Evolutionary conservation across 2,888 invertebrate genomes (phyloP), one percentile per base, ranked within the genome.

Genomic region (Microctonus hyperodae): DNA sequence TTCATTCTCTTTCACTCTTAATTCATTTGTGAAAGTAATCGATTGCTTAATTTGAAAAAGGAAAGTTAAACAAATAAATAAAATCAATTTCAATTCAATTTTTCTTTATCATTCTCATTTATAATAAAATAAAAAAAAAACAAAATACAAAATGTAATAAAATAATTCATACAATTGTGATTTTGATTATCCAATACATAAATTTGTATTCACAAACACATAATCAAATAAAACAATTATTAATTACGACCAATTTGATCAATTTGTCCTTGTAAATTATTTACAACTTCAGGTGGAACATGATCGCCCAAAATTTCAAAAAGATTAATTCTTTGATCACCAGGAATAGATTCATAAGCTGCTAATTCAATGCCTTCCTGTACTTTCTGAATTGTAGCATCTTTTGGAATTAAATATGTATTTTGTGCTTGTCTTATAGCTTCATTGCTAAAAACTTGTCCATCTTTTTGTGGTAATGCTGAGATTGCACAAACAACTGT

Each of bases 381-480:
- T 1, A 92, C 92, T 84, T 93, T 93, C 85, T 94, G 94, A 72
- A 95, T 95, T 80, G 92, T 90, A 40, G 94, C 94, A 82, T 94
- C 93, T 82, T 92, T 92, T 16, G 95, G 95, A 76, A 94, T 94
- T 69, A 95, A 88, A 79, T 90, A 90, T 4, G 94, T 94, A 85
- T 90, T 92, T 85, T 94, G 94, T 0, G 94, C 94, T 84, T 95
- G 94, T 70, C 91, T 89, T 83, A 95, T 94, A 61, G 94, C 95
- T 81, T 95, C 94, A 79, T 92, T 91, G 78, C 92, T 91, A 86
- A 93, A 94, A 68, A 90, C 90, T 53, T 91, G 91, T 0, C 95
- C 95, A 81, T 94, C 94, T 74, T 93, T 90, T 81, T 90, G 90
- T 71, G 92, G 92, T 63, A 86, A 88, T 20, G 90, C 90, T 13